Evolutionary conservation across 2,888 invertebrate genomes (phyloP).

Genomic region (Agrochola lota): DNA sequence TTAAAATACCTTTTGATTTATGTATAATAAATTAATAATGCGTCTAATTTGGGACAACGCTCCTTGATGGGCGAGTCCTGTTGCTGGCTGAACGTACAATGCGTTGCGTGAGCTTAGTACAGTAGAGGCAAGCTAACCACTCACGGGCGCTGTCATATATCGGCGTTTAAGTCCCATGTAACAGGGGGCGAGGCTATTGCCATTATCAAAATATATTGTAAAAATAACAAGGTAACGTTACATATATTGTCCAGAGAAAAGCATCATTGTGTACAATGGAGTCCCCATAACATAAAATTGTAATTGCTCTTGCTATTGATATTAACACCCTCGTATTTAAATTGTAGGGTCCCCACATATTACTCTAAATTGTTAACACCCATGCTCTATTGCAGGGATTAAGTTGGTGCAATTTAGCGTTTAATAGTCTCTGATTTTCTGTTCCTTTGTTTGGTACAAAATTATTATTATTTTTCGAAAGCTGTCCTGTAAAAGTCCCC

Average conservation of each 20-base stretch:
- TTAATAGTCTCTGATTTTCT: slow-evolving; percentile 8
- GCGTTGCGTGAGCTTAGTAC: too few relatives aligned
- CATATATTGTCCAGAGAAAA: neutral
- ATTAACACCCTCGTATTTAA: slow-evolving; percentile 28
- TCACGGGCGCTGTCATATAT: too few relatives aligned
- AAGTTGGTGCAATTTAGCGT: slow-evolving; percentile 1
- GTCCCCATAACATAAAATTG: neutral
- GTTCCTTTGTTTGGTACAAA: neutral
- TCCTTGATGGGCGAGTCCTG: too few relatives aligned
- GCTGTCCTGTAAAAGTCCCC: neutral
- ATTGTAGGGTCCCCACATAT: slow-evolving; percentile 22
- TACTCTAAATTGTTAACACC: slow-evolving; percentile 22
- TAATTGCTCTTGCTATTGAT: slow-evolving; percentile 4
- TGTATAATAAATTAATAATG: too few relatives aligned
- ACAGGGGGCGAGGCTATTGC: neutral
- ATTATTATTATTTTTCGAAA: neutral
- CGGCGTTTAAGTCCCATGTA: neutral
- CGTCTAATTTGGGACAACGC: too few relatives aligned
- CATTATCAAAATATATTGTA: neutral
- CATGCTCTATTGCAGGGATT: slow-evolving; percentile 10
- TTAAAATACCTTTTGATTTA: too few relatives aligned
- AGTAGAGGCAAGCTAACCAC: too few relatives aligned
- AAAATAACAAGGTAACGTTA: neutral
- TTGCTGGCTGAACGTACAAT: too few relatives aligned
- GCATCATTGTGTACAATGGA: neutral